These are phyloP conservation scores for Scaptomyza cyrtandrae DNA, from an alignment of 2,888 invertebrate genomes.

Conservation along the genomic window DNA sequence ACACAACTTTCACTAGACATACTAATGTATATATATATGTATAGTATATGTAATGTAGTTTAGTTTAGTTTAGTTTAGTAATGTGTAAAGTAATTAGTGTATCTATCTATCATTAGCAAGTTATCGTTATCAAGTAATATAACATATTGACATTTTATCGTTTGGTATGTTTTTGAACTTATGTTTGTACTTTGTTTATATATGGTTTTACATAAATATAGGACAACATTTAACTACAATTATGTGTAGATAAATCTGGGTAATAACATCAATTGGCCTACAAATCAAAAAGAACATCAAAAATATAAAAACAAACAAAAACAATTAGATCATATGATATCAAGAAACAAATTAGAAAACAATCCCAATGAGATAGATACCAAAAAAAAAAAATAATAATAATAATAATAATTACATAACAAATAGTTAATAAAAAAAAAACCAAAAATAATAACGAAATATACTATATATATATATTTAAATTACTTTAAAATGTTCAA, in stretches of 20 bases:
- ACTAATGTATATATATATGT: no score
- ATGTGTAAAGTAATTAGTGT: no score
- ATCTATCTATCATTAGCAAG: background rate
- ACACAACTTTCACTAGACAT: background rate
- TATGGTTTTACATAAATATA: slow-evolving; percentile 51
- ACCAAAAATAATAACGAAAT: slow-evolving; percentile 22
- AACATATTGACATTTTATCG: slow-evolving; percentile 12
- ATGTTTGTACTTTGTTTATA: slow-evolving; percentile 25
- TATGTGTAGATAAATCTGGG: slow-evolving; percentile 53
- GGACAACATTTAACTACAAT: slow-evolving; percentile 46
- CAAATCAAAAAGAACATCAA: slow-evolving; percentile 23
- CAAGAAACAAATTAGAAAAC: slow-evolving; percentile 7
- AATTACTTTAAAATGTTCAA: slow-evolving; percentile 43
- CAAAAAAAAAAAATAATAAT: background rate
- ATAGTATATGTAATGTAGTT: no score
- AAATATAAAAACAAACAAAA: slow-evolving; percentile 34
- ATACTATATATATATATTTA: slow-evolving; percentile 3
- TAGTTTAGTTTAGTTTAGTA: no score
- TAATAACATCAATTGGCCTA: slow-evolving; percentile 54
- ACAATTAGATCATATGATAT: slow-evolving; percentile 24
- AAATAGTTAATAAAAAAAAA: slow-evolving; percentile 27
- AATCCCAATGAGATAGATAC: slow-evolving; percentile 16
- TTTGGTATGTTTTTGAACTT: slow-evolving; percentile 18
- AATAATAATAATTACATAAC: no score
- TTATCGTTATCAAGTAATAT: slow-evolving; percentile 4